Conservation (phyloP, 2,888 invertebrate species). For the Mactromeris polynyma region DNA sequence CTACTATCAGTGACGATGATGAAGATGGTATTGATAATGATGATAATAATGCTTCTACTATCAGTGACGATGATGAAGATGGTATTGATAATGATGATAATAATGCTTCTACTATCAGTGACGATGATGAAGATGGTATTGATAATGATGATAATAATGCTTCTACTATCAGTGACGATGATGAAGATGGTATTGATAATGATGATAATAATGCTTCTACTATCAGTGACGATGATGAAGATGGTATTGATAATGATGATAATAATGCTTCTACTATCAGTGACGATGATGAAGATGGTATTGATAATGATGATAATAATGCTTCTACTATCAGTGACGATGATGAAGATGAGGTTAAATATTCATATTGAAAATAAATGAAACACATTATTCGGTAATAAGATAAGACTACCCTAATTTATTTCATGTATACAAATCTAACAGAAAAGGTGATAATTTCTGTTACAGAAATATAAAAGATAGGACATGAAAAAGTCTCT, state of each 20-base stretch:
- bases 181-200: no score
- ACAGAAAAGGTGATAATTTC: conserved; percentile 13
- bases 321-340: not conserved
- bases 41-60: no score
- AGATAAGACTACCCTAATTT: not conserved
- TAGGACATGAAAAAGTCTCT: conserved; percentile 25
- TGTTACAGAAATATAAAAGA: conserved; percentile 28
- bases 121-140: no score
- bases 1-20: no score
- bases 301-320: not conserved
- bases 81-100: no score
- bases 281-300: not conserved
- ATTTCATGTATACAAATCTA: not conserved
- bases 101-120: no score
- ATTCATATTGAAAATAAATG: not conserved
- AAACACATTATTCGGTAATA: not conserved
- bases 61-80: no score
- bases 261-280: not conserved
- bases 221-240: not conserved
- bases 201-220: no score
- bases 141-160: no score
- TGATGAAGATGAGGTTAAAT: not conserved
- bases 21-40: no score
- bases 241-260: not conserved
- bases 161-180: no score